phyloP scores from a whole-genome alignment of 2,113 vertebrate species.

The Labeo catla region DNA sequence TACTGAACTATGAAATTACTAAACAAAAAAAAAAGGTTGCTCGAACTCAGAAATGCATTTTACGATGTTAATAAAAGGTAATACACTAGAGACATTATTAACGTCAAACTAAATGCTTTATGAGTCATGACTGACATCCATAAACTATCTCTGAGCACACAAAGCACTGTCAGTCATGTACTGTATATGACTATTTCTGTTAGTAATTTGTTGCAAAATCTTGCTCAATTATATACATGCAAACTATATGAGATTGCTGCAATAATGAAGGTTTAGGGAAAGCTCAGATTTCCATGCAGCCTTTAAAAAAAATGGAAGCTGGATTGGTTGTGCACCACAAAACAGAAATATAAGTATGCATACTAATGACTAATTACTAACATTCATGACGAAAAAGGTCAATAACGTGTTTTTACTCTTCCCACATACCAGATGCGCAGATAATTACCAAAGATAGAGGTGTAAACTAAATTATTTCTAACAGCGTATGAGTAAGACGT shows the following conservation, averaged over 20 bases:
- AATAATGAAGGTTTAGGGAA: not conserved
- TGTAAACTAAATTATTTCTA: not conserved
- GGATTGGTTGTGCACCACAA: not conserved
- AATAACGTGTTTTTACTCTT: not conserved
- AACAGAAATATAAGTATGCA: not conserved
- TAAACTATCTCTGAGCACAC: slow-evolving; percentile 1
- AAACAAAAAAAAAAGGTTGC: not conserved
- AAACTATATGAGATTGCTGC: too few species aligned
- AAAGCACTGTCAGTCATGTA: not conserved
- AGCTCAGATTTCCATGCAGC: not conserved
- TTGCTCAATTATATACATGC: not conserved
- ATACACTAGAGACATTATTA: not conserved
- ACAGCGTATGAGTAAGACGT: not conserved
- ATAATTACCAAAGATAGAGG: not conserved
- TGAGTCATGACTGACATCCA: not conserved
- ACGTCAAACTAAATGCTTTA: not conserved
- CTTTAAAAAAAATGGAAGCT: not conserved
- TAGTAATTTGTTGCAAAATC: not conserved
- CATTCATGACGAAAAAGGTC: not conserved
- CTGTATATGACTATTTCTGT: not conserved
- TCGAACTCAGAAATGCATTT: not conserved
- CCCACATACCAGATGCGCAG: not conserved
- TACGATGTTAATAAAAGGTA: not conserved
- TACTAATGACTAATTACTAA: slow-evolving; percentile 1
- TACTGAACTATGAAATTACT: not conserved